Evolutionary conservation across 2,797 vertebrate genomes (phyloP).

Genomic region (Morelia viridis): DNA sequence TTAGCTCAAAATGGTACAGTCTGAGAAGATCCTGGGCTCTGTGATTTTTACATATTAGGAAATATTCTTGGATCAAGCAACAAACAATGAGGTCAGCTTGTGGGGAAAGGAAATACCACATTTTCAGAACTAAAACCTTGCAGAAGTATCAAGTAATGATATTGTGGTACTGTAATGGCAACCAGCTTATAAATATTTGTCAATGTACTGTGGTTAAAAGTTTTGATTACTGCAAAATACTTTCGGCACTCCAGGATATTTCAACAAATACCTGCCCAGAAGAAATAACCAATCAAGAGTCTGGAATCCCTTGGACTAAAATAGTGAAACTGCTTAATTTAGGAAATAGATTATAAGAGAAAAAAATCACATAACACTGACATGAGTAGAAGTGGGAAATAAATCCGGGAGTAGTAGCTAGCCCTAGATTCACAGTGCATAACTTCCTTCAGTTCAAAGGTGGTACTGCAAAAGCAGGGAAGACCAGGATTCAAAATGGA

Average conservation of each 20-base stretch:
- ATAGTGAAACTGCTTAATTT: background rate
- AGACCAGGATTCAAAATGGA: background rate
- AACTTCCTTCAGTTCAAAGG: background rate
- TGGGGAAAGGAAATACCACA: background rate
- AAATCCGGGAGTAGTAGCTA: background rate
- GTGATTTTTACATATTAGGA: background rate
- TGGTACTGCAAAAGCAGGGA: background rate
- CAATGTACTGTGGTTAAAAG: background rate
- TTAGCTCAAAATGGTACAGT: background rate
- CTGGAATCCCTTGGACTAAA: background rate
- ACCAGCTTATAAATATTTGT: background rate
- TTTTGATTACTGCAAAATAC: background rate
- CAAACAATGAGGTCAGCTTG: background rate
- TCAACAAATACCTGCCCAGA: background rate
- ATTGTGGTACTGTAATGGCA: background rate
- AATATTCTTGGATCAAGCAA: background rate
- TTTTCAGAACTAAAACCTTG: conserved; percentile 1
- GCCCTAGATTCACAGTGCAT: background rate
- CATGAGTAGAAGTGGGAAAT: background rate
- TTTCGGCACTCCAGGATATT: background rate
- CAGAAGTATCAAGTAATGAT: background rate
- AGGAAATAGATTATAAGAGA: background rate
- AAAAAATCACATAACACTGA: background rate
- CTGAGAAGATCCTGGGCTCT: background rate
- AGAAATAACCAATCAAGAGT: background rate